Evolutionary conservation across 2,113 vertebrate species (phyloP), one percentile per base, ranked within the genome.

Genomic region (Kryptolebias marmoratus): DNA sequence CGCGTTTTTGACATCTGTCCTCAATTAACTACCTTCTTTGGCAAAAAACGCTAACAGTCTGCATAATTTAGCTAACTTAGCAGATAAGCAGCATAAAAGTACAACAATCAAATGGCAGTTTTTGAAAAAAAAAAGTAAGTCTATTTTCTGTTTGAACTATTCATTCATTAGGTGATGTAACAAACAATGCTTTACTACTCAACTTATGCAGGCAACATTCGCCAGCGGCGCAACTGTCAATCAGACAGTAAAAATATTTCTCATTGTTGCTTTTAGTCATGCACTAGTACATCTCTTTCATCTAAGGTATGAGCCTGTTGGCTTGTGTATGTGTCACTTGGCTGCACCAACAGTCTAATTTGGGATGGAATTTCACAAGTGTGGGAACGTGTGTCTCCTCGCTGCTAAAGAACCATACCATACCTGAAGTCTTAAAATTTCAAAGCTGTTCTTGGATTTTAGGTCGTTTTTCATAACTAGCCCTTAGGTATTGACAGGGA

Each of bases 291-390:
- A 71, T 48, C 2, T 78, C 56, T 71, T 79, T 68, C 32, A 76
- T 71, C 36, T 73, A 8, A 77, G 68, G 75, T 64, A 58, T 80
- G 73, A 77, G 52, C 2, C 4, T 57, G 50, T 64, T 64, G 70
- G 36, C 22, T 54, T 76, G 73, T 58, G 68, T 54, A 73, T 61
- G 69, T 56, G 69, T 44, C 31, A 7, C 50, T 71, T 31, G 58
- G 68, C 64, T 68, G 78, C 70, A 62, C 18, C 30, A 66, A 28
- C 47, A 2, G 27, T 53, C 47, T 28, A 66, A 65, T 72, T 55
- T 18, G 7, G 18, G 62, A 61, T 78, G 81, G 83, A 88, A 88
- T 83, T 88, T 75, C 80, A 71, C 82, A 87, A 73, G 81, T 83
- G 75, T 61, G 84, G 64, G 83, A 89, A 87, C 49, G 71, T 71